Evolutionary conservation across 1,140 invertebrate genomes (phyloP).

Genomic region (Eufriesea mexicana): DNA sequence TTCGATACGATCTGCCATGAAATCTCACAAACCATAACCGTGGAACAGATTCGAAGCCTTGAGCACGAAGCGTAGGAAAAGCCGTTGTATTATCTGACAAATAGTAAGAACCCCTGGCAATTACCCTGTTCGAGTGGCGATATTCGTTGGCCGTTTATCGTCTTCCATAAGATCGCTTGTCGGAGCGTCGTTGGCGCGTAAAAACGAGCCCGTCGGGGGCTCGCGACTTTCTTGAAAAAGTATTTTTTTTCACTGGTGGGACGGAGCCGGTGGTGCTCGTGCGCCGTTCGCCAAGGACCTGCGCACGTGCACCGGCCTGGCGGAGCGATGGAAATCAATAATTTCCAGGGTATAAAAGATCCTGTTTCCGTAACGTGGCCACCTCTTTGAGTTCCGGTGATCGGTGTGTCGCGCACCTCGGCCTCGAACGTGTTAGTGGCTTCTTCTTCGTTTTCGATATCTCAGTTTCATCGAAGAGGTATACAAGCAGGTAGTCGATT

Average conservation of each 20-base stretch:
- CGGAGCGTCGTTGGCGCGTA: neutral
- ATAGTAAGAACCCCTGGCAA: neutral
- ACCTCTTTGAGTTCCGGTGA: constrained; percentile 63
- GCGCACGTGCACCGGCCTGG: constrained; percentile 57
- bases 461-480: constrained; percentile 55
- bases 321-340: constrained; percentile 67
- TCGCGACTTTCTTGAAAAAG: neutral
- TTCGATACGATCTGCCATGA: neutral
- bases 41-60: neutral
- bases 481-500: constrained; percentile 56
- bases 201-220: neutral
- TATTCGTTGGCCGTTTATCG: neutral
- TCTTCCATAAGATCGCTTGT: neutral
- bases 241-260: neutral
- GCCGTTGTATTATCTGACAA: neutral
- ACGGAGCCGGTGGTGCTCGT: constrained; percentile 19
- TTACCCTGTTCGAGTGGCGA: too few relatives aligned
- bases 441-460: constrained; percentile 54
- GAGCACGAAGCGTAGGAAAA: too few relatives aligned
- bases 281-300: constrained; percentile 53
- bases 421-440: constrained; percentile 60
- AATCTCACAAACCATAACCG: too few relatives aligned
- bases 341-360: constrained; percentile 72
- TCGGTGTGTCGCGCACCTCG: constrained; percentile 58
- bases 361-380: constrained; percentile 59